phyloP scores from a whole-genome alignment of 2,113 vertebrate genomes.

The Ailurus styani region DNA sequence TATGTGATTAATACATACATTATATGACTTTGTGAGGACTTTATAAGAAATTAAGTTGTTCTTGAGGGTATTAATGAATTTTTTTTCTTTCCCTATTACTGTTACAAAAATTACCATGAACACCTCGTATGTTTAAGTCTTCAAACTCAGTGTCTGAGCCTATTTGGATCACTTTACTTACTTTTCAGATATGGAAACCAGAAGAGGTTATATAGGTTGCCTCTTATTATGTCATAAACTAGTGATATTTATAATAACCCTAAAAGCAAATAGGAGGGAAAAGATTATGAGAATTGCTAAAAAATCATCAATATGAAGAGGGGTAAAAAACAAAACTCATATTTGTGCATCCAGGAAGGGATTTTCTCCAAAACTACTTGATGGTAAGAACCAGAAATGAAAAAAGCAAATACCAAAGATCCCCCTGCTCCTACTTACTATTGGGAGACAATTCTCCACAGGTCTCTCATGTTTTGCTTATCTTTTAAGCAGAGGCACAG shows the following conservation, averaged over 20 bases:
- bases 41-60: conserved; percentile 10
- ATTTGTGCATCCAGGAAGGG: background rate
- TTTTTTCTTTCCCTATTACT: background rate
- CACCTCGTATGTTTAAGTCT: background rate
- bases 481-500: background rate
- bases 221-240: background rate
- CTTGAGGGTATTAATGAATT: background rate
- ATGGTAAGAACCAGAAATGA: background rate
- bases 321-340: background rate
- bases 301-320: background rate
- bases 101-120: background rate
- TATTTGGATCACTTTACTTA: background rate
- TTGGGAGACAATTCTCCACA: background rate
- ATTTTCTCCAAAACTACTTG: background rate
- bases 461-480: background rate
- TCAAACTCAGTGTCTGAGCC: background rate
- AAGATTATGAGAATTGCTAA: background rate
- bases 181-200: background rate
- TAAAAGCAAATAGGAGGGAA: background rate
- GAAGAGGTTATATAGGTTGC: background rate
- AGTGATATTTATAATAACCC: background rate
- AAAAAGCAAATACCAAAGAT: background rate
- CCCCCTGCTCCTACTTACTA: background rate
- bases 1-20: background rate
- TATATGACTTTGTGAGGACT: background rate